Base-by-base conservation (phyloP, 1,140 invertebrate species). In the Ooceraea biroi region DNA sequence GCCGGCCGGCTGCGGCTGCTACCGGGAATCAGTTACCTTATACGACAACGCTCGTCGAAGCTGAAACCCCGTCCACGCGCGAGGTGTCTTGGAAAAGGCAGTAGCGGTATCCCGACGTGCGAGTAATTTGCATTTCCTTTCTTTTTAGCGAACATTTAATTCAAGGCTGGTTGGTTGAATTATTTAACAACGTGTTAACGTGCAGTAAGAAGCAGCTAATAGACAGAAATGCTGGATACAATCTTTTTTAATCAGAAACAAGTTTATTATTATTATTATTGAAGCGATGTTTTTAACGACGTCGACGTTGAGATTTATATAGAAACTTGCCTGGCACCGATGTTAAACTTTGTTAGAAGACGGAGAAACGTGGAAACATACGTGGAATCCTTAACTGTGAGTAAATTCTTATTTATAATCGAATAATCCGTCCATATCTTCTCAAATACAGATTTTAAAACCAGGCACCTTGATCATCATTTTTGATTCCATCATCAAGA, bases 51-150 rank as follows among this genome's bases (percentile, higher is more conserved):
- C 48, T 52, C 61, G 61, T 41, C 44, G 63, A 63, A 4, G 30
- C 52, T 19, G 52, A 22, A n/a, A n/a, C 10, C n/a, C n/a, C 44
- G 58, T 65, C 41, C 58, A 44, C 27, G 73, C 11, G 55, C n/a
- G 27, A 72, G 69, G 69, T 50, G 73, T 36, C 48, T 44, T 44
- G 73, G 60, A 78, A 78, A 78, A 78, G 50, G 63, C 22, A 50
- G 25, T 78, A 19, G 61, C 63, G 63, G 65, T 57, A 71, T 46
- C 50, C 36, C 22, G 50, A 69, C 63, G 76, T 50, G 65, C 76
- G 65, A 80, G 76, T 58, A 80, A 80, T 80, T 80, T 80, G 65
- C 76, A 80, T 69, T 22, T 57, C 22, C 55, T 22, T 80, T 80
- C 65, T 57, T 80, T 71, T 69, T 57, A 27, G 50, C 25, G 65